These are phyloP conservation scores for Steatocranus sp. DNA, from an alignment of 2,797 vertebrate genomes.

Conservation along the genomic window DNA sequence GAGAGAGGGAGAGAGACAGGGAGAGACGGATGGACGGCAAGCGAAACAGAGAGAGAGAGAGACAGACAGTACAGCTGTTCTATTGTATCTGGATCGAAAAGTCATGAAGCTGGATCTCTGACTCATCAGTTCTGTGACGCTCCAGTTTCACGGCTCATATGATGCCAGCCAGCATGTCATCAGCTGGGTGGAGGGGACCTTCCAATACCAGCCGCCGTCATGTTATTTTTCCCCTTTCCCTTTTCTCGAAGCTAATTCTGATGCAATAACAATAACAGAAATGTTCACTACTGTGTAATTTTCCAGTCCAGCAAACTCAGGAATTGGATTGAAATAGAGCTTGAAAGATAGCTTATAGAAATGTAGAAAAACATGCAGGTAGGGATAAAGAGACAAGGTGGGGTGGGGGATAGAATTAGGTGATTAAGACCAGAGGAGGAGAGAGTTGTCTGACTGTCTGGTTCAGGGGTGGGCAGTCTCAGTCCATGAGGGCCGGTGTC, in stretches of 20 bases:
- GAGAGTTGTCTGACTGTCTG: constrained; percentile 7
- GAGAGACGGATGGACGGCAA: background rate
- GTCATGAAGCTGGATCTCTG: constrained; percentile 73
- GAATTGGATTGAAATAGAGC: constrained; percentile 28
- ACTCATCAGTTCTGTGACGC: constrained; percentile 76
- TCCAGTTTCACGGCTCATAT: constrained; percentile 61
- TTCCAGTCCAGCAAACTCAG: constrained; percentile 9
- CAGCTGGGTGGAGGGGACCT: constrained; percentile 21
- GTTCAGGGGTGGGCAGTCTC: too few relatives aligned
- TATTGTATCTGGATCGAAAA: constrained; percentile 73
- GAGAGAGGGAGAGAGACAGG: background rate
- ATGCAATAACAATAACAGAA: constrained; percentile 41
- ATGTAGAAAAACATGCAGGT: background rate
- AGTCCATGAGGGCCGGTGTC: too few relatives aligned
- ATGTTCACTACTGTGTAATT: constrained; percentile 16
- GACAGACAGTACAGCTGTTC: constrained; percentile 68
- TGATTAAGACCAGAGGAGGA: background rate
- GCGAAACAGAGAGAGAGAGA: constrained; percentile 22
- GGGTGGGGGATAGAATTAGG: background rate
- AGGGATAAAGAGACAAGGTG: background rate
- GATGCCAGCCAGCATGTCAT: constrained; percentile 57
- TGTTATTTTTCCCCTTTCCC: background rate
- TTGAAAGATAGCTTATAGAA: background rate
- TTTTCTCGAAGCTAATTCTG: constrained; percentile 15
- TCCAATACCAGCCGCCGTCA: background rate